These are phyloP conservation scores for Eupeodes luniger DNA, from an alignment of 2,888 invertebrate species.

Conservation along the genomic window DNA sequence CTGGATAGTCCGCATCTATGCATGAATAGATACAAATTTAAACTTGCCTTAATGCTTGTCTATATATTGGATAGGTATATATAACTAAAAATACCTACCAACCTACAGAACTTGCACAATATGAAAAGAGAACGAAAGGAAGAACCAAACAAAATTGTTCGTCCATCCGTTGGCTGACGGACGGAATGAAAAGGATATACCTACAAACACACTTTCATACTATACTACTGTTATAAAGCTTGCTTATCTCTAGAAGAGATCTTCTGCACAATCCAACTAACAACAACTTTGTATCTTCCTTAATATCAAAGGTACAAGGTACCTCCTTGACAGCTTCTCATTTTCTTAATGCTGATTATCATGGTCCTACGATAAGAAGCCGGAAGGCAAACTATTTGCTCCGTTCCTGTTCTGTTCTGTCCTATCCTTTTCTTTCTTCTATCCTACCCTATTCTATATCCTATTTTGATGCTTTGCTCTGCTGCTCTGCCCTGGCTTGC, in stretches of 20 bases:
- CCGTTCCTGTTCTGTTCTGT: background rate
- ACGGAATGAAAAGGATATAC: slow-evolving; percentile 37
- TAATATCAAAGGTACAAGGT: slow-evolving; percentile 36
- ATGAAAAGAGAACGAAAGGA: background rate
- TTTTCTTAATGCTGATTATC: slow-evolving; percentile 63
- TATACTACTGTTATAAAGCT: background rate
- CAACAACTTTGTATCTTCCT: background rate
- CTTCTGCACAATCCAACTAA: slow-evolving; percentile 8
- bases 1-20: background rate
- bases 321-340: slow-evolving; percentile 46
- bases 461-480: no score
- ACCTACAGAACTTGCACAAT: slow-evolving; percentile 1
- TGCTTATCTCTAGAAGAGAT: slow-evolving; percentile 18
- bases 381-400: slow-evolving; percentile 37
- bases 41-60: background rate
- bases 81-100: slow-evolving; percentile 8
- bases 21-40: slow-evolving; percentile 27
- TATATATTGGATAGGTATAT: background rate
- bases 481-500: background rate
- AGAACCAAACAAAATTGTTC: background rate
- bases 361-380: slow-evolving; percentile 39
- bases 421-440: no score
- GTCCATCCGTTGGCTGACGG: slow-evolving; percentile 32
- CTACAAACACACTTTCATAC: background rate
- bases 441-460: no score